Percentiles rank a stretch among this genome's conserved stretches.
Conservation (phyloP, 2,113 vertebrate species). For the Myiozetetes cayanensis region DNA sequence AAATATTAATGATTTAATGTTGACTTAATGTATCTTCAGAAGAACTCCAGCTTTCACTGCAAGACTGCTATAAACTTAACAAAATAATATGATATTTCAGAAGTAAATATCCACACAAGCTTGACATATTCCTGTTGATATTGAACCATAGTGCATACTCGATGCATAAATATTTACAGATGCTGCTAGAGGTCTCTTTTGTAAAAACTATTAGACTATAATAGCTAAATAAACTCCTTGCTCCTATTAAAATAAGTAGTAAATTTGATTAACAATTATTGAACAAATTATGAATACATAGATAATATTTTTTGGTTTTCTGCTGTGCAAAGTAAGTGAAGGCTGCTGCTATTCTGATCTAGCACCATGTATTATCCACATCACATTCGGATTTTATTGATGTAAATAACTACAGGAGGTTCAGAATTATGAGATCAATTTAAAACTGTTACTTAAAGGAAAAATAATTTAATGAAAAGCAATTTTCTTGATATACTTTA, state of each 20-base stretch:
- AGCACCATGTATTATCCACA: not conserved
- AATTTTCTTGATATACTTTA: not conserved
- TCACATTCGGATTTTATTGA: not conserved
- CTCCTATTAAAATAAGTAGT: not conserved
- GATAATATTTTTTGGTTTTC: not conserved
- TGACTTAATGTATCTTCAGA: not conserved
- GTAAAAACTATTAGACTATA: not conserved
- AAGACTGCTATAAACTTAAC: not conserved
- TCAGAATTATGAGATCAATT: not conserved
- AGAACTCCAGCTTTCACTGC: not conserved
- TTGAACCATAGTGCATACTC: not conserved
- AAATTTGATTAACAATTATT: not conserved
- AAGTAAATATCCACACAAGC: not conserved
- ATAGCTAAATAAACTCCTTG: not conserved
- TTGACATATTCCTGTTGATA: not conserved
- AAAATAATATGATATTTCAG: not conserved
- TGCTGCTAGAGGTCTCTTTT: conserved; percentile 2
- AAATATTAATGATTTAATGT: not conserved
- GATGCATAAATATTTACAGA: not conserved
- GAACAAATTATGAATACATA: not conserved
- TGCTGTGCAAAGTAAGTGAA: not conserved
- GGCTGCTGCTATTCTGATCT: not conserved
- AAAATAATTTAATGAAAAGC: not conserved
- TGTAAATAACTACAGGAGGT: not conserved
- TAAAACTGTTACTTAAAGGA: not conserved